Evolutionary conservation across 2,113 vertebrate genomes (phyloP).

Genomic region (Coregonus clupeaformis): DNA sequence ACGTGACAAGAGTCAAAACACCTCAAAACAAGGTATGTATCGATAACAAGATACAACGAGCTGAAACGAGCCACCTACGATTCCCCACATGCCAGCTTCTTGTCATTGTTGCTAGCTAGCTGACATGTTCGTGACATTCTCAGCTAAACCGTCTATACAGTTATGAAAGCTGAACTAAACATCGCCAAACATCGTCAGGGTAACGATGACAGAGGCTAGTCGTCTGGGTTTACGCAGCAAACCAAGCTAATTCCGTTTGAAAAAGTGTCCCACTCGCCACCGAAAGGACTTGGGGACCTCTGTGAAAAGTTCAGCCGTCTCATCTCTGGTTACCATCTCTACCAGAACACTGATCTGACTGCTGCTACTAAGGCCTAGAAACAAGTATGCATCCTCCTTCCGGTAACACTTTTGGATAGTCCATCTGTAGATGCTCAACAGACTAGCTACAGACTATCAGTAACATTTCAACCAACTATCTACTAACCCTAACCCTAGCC

Average conservation of each 20-base stretch:
- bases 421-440: too few relatives aligned
- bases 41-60: too few relatives aligned
- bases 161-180: not conserved
- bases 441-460: too few relatives aligned
- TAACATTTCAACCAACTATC: not conserved
- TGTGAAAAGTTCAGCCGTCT: conserved; percentile 2
- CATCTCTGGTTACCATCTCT: not conserved
- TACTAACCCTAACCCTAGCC: not conserved
- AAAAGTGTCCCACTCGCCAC: not conserved
- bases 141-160: too few relatives aligned
- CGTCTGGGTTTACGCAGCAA: not conserved
- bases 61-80: too few relatives aligned
- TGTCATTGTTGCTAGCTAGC: too few relatives aligned
- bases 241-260: not conserved
- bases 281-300: not conserved
- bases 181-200: not conserved
- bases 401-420: not conserved
- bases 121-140: too few relatives aligned
- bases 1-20: too few relatives aligned
- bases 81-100: too few relatives aligned
- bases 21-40: too few relatives aligned
- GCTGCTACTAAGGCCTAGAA: not conserved
- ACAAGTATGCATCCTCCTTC: not conserved
- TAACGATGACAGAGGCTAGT: not conserved
- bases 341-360: not conserved